phyloP scores from a whole-genome alignment of 2,797 vertebrate species.

The Sebastes itinus region DNA sequence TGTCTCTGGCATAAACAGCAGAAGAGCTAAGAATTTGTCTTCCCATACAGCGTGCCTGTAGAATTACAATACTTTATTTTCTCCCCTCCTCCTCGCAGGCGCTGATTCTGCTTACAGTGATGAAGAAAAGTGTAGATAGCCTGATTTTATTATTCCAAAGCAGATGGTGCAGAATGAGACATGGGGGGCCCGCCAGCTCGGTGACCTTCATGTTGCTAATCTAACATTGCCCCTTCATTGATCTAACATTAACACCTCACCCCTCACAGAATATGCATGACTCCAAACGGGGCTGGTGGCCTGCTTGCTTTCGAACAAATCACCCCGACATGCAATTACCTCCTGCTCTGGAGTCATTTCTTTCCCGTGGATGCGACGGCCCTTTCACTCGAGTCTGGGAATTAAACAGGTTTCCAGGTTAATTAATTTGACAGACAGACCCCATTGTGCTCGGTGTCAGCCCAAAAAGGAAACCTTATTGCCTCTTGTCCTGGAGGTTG shows the following conservation, averaged over 20 bases:
- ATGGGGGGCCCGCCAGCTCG: slow-evolving; percentile 37
- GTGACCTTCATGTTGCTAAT: slow-evolving; percentile 77
- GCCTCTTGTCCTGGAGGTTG: slow-evolving; percentile 69
- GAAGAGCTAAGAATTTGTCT: slow-evolving; percentile 63
- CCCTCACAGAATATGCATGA: slow-evolving; percentile 70
- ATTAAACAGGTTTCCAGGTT: slow-evolving; percentile 79
- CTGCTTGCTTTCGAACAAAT: slow-evolving; percentile 72
- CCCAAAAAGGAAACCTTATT: slow-evolving; percentile 71
- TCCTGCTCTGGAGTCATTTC: slow-evolving; percentile 67
- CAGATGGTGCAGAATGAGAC: slow-evolving; percentile 74
- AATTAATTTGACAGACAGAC: slow-evolving; percentile 82
- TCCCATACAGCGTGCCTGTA: slow-evolving; percentile 37
- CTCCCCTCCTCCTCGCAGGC: background rate
- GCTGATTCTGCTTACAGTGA: slow-evolving; percentile 38
- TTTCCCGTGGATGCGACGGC: slow-evolving; percentile 60
- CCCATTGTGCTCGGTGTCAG: slow-evolving; percentile 76
- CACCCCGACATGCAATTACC: slow-evolving; percentile 81
- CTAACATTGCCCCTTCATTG: slow-evolving; percentile 72
- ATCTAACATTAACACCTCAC: slow-evolving; percentile 76
- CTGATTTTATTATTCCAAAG: slow-evolving; percentile 69
- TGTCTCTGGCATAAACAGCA: slow-evolving; percentile 67
- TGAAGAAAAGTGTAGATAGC: slow-evolving; percentile 45
- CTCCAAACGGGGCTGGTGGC: slow-evolving; percentile 63
- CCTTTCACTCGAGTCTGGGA: slow-evolving; percentile 70
- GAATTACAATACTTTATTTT: slow-evolving; percentile 55